These are phyloP conservation scores for Tryphoninae sp. DNA, from an alignment of 2,888 invertebrate species.

Conservation along the genomic window DNA sequence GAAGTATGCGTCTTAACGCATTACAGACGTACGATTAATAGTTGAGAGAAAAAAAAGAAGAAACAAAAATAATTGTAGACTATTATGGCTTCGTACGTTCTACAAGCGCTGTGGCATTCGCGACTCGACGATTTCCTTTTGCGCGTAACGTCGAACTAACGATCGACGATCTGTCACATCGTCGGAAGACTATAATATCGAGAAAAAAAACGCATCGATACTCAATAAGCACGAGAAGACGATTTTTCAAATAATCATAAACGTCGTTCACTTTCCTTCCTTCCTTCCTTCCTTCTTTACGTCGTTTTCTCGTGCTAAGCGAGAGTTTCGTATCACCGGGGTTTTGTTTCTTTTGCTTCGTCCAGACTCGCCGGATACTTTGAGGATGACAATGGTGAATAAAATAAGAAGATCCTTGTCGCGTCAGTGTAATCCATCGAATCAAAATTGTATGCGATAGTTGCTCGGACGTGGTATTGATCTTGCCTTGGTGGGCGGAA, in stretches of 20 bases:
- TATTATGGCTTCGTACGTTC: conserved; percentile 63
- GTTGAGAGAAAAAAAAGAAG: conserved; percentile 60
- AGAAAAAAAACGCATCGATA: conserved; percentile 5
- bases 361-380: not conserved
- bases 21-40: conserved; percentile 57
- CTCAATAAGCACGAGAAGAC: conserved; percentile 22
- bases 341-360: not conserved
- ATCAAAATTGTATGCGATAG: conserved; percentile 89
- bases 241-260: not conserved
- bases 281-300: not conserved
- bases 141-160: not conserved
- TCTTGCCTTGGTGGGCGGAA: conserved; percentile 86
- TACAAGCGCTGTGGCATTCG: conserved; percentile 23
- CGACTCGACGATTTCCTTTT: conserved; percentile 4
- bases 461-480: conserved; percentile 86
- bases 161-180: not conserved
- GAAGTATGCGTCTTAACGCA: conserved; percentile 45
- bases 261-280: not conserved
- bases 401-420: not conserved
- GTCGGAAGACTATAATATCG: not conserved
- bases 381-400: not conserved
- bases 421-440: not conserved
- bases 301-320: conserved; percentile 16
- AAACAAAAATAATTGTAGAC: conserved; percentile 61
- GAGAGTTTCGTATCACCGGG: conserved; percentile 10